Percentiles rank a stretch among this genome's conserved stretches.
These are phyloP conservation scores for Drosophila pachea DNA, from an alignment of 1,140 invertebrate species.

Conservation along the genomic window DNA sequence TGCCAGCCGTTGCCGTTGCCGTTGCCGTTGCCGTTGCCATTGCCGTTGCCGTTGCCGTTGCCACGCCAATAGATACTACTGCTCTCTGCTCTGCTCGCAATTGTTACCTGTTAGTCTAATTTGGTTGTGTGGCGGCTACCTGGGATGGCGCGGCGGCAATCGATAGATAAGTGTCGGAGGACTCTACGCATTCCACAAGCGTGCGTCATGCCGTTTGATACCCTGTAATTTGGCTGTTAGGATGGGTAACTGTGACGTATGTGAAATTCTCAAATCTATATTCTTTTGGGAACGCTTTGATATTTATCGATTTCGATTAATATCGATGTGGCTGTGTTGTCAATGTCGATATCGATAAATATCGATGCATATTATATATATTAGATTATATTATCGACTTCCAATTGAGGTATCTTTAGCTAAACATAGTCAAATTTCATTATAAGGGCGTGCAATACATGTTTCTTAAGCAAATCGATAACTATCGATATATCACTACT, in stretches of 20 bases:
- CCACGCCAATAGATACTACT: background rate
- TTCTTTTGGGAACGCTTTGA: too few relatives aligned
- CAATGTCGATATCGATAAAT: too few relatives aligned
- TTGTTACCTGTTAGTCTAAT: conserved; percentile 15
- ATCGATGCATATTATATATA: too few relatives aligned
- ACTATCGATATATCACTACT: background rate
- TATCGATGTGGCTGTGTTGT: too few relatives aligned
- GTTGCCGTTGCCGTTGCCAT: conserved; percentile 2
- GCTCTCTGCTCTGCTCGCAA: background rate
- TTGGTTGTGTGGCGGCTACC: conserved; percentile 28
- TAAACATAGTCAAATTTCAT: too few relatives aligned
- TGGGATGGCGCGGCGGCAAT: conserved; percentile 20
- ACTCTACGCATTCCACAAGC: conserved; percentile 38
- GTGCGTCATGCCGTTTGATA: conserved; percentile 47
- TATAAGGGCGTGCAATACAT: background rate
- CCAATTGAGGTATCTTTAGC: too few relatives aligned
- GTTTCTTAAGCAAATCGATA: background rate
- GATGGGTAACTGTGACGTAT: background rate
- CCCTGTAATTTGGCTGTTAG: background rate
- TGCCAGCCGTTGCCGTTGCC: background rate
- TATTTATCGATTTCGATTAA: too few relatives aligned
- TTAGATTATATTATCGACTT: too few relatives aligned
- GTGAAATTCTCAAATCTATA: background rate
- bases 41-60: background rate
- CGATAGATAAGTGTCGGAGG: conserved; percentile 15